Evolutionary conservation across 2,113 vertebrate genomes (phyloP).

Genomic region (Paradoxurus hermaphroditus): DNA sequence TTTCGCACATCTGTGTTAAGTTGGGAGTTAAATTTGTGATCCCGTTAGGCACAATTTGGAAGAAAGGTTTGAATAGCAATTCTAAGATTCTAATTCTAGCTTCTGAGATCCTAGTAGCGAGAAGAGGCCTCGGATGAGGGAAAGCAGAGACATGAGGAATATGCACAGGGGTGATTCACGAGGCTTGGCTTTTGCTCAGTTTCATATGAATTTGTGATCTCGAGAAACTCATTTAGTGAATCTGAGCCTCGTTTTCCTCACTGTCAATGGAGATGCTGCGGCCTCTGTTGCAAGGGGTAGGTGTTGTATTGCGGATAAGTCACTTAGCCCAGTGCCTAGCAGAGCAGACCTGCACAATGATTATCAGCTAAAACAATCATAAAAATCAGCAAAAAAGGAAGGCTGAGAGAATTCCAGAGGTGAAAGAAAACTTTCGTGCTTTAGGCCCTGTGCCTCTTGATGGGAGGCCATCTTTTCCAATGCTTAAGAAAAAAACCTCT

Average conservation of each 20-base stretch:
- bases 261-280: not conserved
- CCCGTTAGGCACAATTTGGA: conserved; percentile 8
- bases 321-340: not conserved
- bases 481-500: not conserved
- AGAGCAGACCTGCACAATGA: not conserved
- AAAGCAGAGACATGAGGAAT: not conserved
- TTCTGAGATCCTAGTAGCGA: not conserved
- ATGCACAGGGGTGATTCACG: not conserved
- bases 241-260: not conserved
- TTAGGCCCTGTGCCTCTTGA: not conserved
- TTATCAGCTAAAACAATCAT: not conserved
- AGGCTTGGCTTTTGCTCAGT: not conserved
- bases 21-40: conserved; percentile 51
- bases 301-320: not conserved
- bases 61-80: conserved; percentile 35
- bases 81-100: conserved; percentile 20
- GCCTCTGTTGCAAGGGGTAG: not conserved
- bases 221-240: not conserved
- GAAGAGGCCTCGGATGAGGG: not conserved
- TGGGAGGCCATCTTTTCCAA: not conserved
- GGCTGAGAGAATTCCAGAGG: not conserved
- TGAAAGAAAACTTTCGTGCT: not conserved
- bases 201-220: not conserved
- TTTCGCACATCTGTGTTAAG: conserved; percentile 28
- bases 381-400: not conserved